phyloP scores from a whole-genome alignment of 2,797 vertebrate species.

The Valencia hispanica region DNA sequence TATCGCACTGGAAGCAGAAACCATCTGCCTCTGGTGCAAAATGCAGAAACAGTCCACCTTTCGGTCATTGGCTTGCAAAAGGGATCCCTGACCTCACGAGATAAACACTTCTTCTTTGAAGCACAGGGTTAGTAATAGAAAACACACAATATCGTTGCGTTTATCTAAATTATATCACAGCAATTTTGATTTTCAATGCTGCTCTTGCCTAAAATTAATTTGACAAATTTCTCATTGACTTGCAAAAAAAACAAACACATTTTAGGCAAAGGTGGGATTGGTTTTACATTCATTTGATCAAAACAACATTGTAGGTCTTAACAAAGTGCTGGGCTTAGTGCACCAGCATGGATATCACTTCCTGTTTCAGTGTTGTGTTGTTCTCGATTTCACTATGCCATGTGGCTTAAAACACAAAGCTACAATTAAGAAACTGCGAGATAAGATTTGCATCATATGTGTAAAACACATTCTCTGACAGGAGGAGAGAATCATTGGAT shows the following conservation, averaged over 20 bases:
- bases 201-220: neutral
- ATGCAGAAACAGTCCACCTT: neutral
- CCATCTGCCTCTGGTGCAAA: neutral
- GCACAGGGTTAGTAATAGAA: neutral
- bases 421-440: neutral
- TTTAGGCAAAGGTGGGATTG: neutral
- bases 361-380: neutral
- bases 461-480: neutral
- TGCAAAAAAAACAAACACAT: neutral
- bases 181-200: neutral
- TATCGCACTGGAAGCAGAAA: neutral
- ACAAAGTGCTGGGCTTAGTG: neutral
- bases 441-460: neutral
- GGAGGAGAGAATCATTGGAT: neutral
- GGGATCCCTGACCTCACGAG: neutral
- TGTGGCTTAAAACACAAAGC: neutral
- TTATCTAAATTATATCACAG: neutral
- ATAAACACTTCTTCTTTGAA: neutral
- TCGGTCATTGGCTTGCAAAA: neutral
- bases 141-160: neutral
- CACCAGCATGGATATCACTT: neutral
- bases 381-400: neutral
- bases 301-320: neutral
- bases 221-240: neutral
- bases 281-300: neutral